Conservation (phyloP, 2,113 vertebrate species). For the Pelodiscus sinensis region DNA sequence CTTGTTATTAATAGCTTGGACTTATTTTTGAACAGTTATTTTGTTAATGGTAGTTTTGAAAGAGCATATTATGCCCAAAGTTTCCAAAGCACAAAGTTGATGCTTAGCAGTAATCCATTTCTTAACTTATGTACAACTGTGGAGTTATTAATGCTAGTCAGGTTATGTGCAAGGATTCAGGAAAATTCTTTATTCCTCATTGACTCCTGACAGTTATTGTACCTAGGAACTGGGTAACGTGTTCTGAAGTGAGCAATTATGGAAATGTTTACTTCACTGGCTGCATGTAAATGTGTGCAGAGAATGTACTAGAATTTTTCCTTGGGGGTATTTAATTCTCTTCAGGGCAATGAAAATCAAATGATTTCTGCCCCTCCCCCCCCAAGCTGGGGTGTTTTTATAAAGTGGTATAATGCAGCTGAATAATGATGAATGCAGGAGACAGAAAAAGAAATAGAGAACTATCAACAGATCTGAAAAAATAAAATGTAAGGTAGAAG, state of each 20-base stretch:
- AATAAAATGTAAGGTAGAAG: conserved; percentile 74
- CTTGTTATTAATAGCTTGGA: conserved; percentile 71
- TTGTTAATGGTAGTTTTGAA: conserved; percentile 73
- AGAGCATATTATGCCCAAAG: conserved; percentile 67
- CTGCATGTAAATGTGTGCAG: conserved; percentile 93
- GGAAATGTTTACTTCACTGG: conserved; percentile 97
- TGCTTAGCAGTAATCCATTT: conserved; percentile 90
- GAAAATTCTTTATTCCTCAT: conserved; percentile 93
- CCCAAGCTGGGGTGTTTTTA: conserved; percentile 73
- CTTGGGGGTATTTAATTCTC: conserved; percentile 93
- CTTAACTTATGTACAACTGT: conserved; percentile 84
- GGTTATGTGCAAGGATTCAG: conserved; percentile 91
- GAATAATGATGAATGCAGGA: conserved; percentile 92
- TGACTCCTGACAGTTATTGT: conserved; percentile 90
- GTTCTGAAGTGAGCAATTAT: conserved; percentile 96
- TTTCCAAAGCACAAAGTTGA: conserved; percentile 80
- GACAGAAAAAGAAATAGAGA: conserved; percentile 74
- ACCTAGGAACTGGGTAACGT: conserved; percentile 92
- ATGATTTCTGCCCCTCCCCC: conserved; percentile 84
- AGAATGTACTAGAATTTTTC: conserved; percentile 94
- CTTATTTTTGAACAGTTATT: conserved; percentile 61
- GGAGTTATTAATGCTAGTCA: conserved; percentile 94
- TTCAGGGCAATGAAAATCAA: conserved; percentile 96
- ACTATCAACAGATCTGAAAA: conserved; percentile 67
- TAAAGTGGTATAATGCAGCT: conserved; percentile 87